Base-by-base conservation (phyloP, 2,797 vertebrate species). In the Aulostomus chinensis region DNA sequence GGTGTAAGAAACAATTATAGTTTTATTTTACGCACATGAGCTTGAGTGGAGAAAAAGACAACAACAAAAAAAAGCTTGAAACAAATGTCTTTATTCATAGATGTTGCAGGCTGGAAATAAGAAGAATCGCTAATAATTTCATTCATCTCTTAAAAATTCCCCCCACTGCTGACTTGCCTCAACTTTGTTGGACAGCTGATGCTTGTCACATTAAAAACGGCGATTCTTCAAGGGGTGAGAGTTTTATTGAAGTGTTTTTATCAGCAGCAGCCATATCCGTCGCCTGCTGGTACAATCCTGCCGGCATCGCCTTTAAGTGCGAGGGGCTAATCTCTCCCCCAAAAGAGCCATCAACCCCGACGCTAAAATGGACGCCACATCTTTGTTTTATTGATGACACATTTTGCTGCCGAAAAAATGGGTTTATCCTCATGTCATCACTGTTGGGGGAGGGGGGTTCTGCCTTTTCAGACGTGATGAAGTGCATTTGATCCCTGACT, bases 211-310 rank as follows among this genome's bases (percentile, higher is more conserved):
- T 22, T 31, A 13, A 40, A 33, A 46, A 17, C 13, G 38, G 20
- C 26, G 22, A 35, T 67, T 75, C 52, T 48, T 59, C 54, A 47
- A 63, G 58, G 73, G 74, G 73, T 69, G 35, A 59, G 76, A 45
- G 49, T 58, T 68, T 59, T 66, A 86, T 69, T 85, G 66, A 88
- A 77, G 78, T 80, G 66, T 68, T 58, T 70, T 91, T 89, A 90
- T 91, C 88, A 45, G 78, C 68, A 33, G 75, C 67, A 48, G 76
- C 62, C 88, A 88, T 50, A 81, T 81, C 69, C 73, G 41, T 58
- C 14, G 38, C 78, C 66, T 58, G 70, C 74, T 75, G 79, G 46
- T 73, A 45, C 25, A 39, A 56, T 53, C 51, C 81, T 56, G 63
- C 59, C 36, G 69, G 76, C 43, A 34, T 57, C 48, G 67, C 47